Evolutionary conservation across 64 coral and sea anemone species (phyloP), one percentile per base, ranked within the genome.

Genomic region (Hydrozoanthus tunicans): DNA sequence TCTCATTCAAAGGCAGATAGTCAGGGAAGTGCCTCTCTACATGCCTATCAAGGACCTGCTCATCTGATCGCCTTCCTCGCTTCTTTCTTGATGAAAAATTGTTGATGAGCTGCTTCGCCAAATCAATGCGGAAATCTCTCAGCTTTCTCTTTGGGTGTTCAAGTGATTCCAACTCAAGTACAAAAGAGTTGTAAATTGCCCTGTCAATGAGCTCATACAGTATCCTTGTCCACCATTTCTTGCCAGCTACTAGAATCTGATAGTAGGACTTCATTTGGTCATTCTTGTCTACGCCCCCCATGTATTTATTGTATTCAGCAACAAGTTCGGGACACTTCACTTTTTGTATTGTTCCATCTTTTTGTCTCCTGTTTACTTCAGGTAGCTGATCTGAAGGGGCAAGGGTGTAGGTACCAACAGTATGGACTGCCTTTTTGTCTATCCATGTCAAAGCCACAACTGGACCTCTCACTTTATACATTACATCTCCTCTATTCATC

Each of bases 141-240:
- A 69, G 70, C 7, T 7, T 43, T 7, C 73, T 51, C 51, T 61
- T 91, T 20, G 55, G 13, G 58, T 79, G 81, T 7, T 80, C 58
- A 53, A 89, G 61, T 0, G 89, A 86, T 73, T 86, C 86, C 5
- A 51, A 12, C 52, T 86, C 82, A 11, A 94, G 53, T 6, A 94
- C 54, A 62, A 79, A 89, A 53, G 27, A 73, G 65, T 94, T 94
- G 62, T 67, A 73, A n/a, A 94, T 62, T 7, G 89, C 56, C 27
- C 79, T 84, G n/a, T 94, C 93, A 70, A 95, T n/a, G 5, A 89
- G 65, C 24, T 82, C 90, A 81, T 51, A 90, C 3, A 92, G 89
- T 14, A 95, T 76, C 25, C 90, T 91, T 0, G 63, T 68, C 90
- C 93, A 95, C 93, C 93, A 95, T 91, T 91, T 94, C 75, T 94